Evolutionary conservation across 2,113 vertebrate genomes (phyloP).

Genomic region (Ibidorhyncha struthersii): DNA sequence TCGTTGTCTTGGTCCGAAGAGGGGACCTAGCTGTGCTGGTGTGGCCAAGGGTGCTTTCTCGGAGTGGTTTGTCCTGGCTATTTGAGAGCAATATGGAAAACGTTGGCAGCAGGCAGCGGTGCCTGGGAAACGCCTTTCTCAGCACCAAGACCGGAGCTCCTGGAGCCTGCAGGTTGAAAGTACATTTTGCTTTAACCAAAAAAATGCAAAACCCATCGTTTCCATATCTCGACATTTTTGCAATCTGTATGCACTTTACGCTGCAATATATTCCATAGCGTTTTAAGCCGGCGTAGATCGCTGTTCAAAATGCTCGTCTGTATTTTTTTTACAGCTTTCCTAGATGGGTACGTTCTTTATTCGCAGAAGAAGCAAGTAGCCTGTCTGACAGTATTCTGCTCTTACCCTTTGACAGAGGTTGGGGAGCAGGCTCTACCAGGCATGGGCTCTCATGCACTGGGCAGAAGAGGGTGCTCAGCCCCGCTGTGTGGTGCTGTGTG

Average conservation of each 20-base stretch:
- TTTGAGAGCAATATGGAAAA: not conserved
- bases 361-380: not conserved
- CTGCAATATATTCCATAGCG: not conserved
- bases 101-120: not conserved
- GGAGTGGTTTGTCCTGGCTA: not conserved
- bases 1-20: not conserved
- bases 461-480: not conserved
- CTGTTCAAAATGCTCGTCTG: not conserved
- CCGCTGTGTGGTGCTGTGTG: not conserved
- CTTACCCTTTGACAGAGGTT: not conserved
- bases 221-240: not conserved
- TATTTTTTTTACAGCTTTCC: not conserved
- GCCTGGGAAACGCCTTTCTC: not conserved
- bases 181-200: not conserved
- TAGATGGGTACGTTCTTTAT: rapidly evolving
- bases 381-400: not conserved
- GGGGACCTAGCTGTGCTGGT: no score
- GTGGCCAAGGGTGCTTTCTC: not conserved
- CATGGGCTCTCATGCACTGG: not conserved
- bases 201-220: not conserved
- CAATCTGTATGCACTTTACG: not conserved
- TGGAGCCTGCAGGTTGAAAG: not conserved
- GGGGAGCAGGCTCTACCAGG: not conserved
- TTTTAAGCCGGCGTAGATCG: not conserved
- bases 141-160: not conserved